Percentiles rank a stretch among this genome's conserved stretches.
phyloP scores from a whole-genome alignment of 2,113 vertebrate species.

The Sakesphorus luctuosus region DNA sequence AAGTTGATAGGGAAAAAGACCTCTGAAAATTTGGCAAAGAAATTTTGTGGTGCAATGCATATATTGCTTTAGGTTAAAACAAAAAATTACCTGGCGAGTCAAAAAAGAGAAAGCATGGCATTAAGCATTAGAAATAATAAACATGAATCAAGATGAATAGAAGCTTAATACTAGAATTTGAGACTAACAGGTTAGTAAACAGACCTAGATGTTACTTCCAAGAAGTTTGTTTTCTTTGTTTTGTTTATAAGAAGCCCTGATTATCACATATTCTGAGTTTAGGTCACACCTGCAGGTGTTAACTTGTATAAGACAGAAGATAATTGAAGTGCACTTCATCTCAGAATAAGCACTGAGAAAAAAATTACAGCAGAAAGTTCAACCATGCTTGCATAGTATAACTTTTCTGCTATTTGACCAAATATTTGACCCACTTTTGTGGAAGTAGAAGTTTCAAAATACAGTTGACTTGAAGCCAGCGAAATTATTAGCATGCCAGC shows the following conservation, averaged over 20 bases:
- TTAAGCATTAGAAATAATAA: constrained; percentile 30
- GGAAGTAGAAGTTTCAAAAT: background rate
- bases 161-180: constrained; percentile 9
- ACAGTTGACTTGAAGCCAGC: background rate
- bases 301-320: constrained; percentile 20
- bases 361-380: background rate
- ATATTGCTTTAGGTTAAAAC: background rate
- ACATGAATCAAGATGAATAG: constrained; percentile 30
- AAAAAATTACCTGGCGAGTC: constrained; percentile 48
- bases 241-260: constrained; percentile 8
- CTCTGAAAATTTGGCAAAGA: background rate
- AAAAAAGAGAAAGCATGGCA: background rate
- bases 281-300: constrained; percentile 7
- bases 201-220: constrained; percentile 41
- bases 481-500: background rate
- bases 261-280: constrained; percentile 14
- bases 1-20: background rate
- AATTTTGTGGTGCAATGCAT: background rate
- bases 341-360: background rate
- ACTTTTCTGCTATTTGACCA: background rate
- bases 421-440: background rate
- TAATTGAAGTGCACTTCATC: background rate
- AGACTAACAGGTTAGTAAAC: constrained; percentile 48
- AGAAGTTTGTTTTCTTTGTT: constrained; percentile 10
- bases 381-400: background rate